Conservation (phyloP, 2,113 vertebrate genomes). For the Bettongia penicillata region DNA sequence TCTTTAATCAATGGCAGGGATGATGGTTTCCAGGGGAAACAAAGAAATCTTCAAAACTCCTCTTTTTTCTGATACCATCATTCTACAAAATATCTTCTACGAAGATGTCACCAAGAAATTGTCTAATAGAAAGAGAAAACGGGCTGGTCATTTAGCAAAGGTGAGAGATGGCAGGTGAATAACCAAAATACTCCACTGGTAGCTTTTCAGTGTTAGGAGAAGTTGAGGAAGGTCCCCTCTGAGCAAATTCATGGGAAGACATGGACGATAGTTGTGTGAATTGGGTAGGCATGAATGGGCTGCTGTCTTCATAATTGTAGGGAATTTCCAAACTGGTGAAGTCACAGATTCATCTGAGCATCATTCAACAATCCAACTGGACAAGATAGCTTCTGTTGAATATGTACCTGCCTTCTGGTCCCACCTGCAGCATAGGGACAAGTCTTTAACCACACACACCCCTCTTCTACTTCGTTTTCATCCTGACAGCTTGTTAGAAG, state of each 20-base stretch:
- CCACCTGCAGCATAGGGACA: not conserved
- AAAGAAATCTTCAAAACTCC: fast-evolving
- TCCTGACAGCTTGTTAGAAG: constrained; percentile 18
- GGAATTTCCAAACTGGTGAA: not conserved
- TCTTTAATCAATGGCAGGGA: not conserved
- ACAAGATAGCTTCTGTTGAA: constrained; percentile 26
- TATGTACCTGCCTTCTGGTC: not conserved
- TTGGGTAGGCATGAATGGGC: not conserved
- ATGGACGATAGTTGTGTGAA: not conserved
- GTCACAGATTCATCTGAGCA: not conserved
- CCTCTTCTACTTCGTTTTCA: constrained; percentile 18
- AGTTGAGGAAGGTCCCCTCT: not conserved
- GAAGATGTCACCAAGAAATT: not conserved
- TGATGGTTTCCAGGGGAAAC: not conserved
- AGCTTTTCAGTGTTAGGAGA: not conserved
- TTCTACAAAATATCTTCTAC: not conserved
- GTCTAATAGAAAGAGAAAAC: not conserved
- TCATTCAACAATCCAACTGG: not conserved
- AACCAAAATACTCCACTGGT: not conserved
- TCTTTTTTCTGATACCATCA: fast-evolving
- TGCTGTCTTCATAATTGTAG: not conserved
- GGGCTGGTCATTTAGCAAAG: not conserved
- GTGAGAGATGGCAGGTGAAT: not conserved
- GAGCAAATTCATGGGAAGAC: not conserved
- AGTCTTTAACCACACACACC: constrained; percentile 1